Percentiles rank a stretch among this genome's conserved stretches.
Conservation (phyloP, 1,140 invertebrate genomes). For the Drosophila triauraria region DNA sequence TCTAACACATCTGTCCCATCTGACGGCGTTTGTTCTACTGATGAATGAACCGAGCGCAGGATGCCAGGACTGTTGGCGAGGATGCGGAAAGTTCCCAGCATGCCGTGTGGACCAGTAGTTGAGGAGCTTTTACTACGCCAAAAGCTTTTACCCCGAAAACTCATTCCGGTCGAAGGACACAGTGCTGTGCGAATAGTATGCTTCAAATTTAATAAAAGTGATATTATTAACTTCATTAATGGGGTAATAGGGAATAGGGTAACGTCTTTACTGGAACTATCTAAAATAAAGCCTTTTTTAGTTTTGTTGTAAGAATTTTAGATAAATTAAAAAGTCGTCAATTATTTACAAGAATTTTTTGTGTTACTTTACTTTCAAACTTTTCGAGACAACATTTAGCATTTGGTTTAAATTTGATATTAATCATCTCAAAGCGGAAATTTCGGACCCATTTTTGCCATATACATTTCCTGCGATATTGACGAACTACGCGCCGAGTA, state of each 20-base stretch:
- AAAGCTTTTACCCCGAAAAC: slow-evolving; percentile 36
- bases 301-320: too few relatives aligned
- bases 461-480: neutral
- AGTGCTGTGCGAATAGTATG: neutral
- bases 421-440: neutral
- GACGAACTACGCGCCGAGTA: neutral
- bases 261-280: too few relatives aligned
- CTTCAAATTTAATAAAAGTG: neutral
- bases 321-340: too few relatives aligned
- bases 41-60: slow-evolving; percentile 72
- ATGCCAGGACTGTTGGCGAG: slow-evolving; percentile 61
- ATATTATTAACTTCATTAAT: too few relatives aligned
- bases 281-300: too few relatives aligned
- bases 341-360: too few relatives aligned
- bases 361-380: too few relatives aligned
- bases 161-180: neutral
- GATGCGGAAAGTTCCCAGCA: slow-evolving; percentile 64
- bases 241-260: too few relatives aligned
- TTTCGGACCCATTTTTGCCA: neutral
- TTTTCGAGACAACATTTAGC: too few relatives aligned
- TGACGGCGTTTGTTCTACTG: slow-evolving; percentile 72
- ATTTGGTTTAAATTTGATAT: neutral
- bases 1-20: slow-evolving; percentile 57
- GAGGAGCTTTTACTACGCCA: slow-evolving; percentile 57
- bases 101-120: slow-evolving; percentile 52